Evolutionary conservation across 2,113 vertebrate species (phyloP).

Genomic region (Nesospiza acunhae): DNA sequence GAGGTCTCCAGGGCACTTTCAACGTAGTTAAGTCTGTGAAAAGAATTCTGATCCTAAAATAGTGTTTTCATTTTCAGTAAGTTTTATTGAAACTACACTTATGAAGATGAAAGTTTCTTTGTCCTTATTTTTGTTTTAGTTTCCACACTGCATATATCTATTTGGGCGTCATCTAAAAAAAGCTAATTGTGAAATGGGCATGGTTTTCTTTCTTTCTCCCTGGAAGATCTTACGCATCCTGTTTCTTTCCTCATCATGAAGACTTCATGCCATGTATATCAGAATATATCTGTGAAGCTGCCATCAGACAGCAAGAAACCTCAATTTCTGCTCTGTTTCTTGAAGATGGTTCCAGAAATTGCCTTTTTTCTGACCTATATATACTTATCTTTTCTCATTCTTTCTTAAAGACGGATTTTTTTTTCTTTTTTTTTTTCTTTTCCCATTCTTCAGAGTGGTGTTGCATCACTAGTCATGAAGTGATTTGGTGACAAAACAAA

Average conservation of each 20-base stretch:
- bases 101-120: neutral
- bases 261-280: neutral
- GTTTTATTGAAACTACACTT: neutral
- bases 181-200: neutral
- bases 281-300: neutral
- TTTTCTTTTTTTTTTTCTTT: neutral
- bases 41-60: neutral
- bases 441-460: neutral
- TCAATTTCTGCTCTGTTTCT: neutral
- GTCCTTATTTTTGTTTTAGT: neutral
- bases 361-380: neutral
- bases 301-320: neutral
- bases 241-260: neutral
- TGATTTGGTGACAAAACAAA: neutral
- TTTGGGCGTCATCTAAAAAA: neutral
- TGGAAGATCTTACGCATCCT: neutral
- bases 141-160: neutral
- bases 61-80: neutral
- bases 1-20: neutral
- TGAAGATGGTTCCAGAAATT: neutral
- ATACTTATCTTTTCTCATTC: neutral
- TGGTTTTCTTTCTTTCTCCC: neutral
- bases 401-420: neutral
- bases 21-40: neutral
- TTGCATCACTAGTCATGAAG: neutral